Evolutionary conservation across 2,113 vertebrate genomes (phyloP), one percentile per base, ranked within the genome.

Genomic region (Crotophaga sulcirostris): DNA sequence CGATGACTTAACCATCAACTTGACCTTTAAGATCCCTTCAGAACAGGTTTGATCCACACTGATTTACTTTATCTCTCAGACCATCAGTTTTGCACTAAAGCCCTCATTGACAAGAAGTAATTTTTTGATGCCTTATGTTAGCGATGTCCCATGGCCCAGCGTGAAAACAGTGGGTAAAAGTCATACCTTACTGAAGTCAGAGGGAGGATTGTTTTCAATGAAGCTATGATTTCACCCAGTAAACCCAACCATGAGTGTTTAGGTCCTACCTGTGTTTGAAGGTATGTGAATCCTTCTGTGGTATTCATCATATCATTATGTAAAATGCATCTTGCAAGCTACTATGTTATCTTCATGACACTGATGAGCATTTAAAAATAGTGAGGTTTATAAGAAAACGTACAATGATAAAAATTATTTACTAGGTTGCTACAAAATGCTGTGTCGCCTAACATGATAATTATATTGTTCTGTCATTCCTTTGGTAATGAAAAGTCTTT

Each of bases 21-120:
- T 91, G 81, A 94, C 89, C 87, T 93, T 88, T 79, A 74, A 96
- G 93, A 93, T 91, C 79, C 64, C 63, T 83, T 95, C 85, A 95
- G 82, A 93, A 88, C 67, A 74, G 47, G 55, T 74, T 84, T 96
- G 89, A 91, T 94, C 93, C 75, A 81, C 54, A 49, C 72, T 91
- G 94, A 84, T 95, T 90, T 93, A 87, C 60, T 89, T 86, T 87
- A 40, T 89, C 82, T 87, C 73, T 91, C 91, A 94, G 67, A 69
- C 36, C 18, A 85, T 85, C 87, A 85, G 90, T 80, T 89, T 84
- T 63, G 63, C 84, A 81, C 77, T 85, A 87, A 95, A 95, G 34
- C 58, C 67, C 67, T 81, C 81, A 95, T 67, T 82, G 89, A 69
- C 51, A 47, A 89, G 81, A 78, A 84, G 63, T 78, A 45, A 36